These are phyloP conservation scores for Darwinula stevensoni DNA, from an alignment of 2,888 invertebrate species.

Conservation along the genomic window DNA sequence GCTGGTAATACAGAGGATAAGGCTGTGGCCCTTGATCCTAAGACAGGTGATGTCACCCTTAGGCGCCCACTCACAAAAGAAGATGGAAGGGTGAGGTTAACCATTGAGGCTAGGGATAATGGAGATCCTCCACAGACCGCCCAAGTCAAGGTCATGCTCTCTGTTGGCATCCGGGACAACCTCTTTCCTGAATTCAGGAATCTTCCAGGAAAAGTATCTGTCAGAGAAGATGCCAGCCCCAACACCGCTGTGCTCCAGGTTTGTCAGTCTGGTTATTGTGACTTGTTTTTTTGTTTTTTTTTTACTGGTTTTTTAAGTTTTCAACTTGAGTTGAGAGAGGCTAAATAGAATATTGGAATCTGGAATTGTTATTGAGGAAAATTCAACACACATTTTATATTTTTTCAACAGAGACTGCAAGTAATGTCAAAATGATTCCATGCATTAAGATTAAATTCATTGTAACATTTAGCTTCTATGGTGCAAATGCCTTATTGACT, in stretches of 20 bases:
- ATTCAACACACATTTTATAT: no score
- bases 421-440: no score
- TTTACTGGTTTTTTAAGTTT: no score
- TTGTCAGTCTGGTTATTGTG: no score
- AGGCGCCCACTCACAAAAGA: conserved; percentile 6
- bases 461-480: no score
- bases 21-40: conserved; percentile 9
- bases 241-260: background rate
- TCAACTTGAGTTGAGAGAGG: no score
- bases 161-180: background rate
- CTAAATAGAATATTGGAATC: no score
- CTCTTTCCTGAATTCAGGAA: background rate
- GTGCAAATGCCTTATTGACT: no score
- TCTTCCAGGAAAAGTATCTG: background rate
- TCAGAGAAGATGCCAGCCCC: background rate
- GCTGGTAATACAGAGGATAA: conserved; percentile 30
- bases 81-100: background rate
- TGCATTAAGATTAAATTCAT: no score
- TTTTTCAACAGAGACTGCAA: no score
- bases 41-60: conserved; percentile 8
- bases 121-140: background rate
- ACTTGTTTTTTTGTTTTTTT: no score
- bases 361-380: no score
- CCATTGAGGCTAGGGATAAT: background rate
- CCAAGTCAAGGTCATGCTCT: background rate